A percentile compares a stretch with the other conserved stretches of the same genome.
Conservation (phyloP, 2,888 invertebrate genomes). For the Drosophila nr. perissopoda region DNA sequence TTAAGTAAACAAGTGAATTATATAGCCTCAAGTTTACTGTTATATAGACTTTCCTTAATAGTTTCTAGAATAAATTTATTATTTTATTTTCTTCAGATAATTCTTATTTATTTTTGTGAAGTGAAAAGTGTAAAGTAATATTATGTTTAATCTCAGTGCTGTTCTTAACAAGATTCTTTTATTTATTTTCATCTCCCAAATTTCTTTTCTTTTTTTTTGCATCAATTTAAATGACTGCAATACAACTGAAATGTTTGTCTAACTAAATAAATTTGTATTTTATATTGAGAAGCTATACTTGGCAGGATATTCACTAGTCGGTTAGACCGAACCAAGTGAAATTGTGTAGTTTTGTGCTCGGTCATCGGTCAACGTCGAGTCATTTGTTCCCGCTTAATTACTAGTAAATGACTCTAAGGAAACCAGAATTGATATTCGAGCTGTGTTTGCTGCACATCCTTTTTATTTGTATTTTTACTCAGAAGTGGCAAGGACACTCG, state of each 20-base stretch:
- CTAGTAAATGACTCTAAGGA: conserved; percentile 28
- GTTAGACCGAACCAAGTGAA: not conserved
- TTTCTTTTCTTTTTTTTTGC: not conserved
- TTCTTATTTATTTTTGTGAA: too few species aligned
- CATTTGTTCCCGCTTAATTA: conserved; percentile 57
- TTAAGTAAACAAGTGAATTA: not conserved
- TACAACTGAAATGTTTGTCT: not conserved
- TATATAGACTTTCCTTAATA: too few species aligned
- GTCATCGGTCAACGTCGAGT: conserved; percentile 34
- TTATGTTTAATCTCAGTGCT: not conserved
- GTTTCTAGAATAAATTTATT: too few species aligned
- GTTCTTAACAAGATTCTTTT: not conserved
- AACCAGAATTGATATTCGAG: conserved; percentile 33
- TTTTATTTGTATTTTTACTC: not conserved
- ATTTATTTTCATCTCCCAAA: not conserved
- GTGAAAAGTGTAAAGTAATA: not conserved
- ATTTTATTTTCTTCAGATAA: too few species aligned
- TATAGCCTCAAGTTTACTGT: too few species aligned
- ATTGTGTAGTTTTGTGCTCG: conserved; percentile 33
- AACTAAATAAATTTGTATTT: not conserved
- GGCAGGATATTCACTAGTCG: conserved; percentile 22
- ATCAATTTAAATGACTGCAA: not conserved
- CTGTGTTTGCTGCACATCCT: conserved; percentile 15
- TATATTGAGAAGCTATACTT: not conserved
- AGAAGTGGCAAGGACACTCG: not conserved